These are phyloP conservation scores for Proales similis DNA, from an alignment of 1,140 invertebrate genomes.

Conservation along the genomic window DNA sequence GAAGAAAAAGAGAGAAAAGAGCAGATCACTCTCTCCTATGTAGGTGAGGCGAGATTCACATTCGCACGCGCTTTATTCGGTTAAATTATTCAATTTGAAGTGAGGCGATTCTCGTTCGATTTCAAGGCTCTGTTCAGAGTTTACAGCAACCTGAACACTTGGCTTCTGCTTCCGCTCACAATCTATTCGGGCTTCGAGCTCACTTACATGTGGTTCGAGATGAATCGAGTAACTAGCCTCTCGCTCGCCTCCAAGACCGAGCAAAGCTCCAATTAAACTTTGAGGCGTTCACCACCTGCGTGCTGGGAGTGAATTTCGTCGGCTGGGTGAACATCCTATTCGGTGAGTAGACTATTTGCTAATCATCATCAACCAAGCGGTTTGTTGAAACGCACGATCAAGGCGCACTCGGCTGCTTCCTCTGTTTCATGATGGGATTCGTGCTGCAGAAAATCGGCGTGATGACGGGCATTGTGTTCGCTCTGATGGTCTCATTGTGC, in stretches of 20 bases:
- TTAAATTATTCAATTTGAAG: background rate
- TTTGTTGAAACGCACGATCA: too few relatives aligned
- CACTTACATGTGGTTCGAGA: constrained; percentile 32
- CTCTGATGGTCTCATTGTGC: constrained; percentile 13
- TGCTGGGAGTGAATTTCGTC: constrained; percentile 14
- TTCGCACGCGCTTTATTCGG: background rate
- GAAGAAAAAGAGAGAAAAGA: constrained; percentile 14
- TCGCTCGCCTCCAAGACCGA: background rate
- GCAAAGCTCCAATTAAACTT: background rate
- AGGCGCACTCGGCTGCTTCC: background rate
- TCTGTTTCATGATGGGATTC: background rate
- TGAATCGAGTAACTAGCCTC: constrained; percentile 12
- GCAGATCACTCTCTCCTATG: too few relatives aligned
- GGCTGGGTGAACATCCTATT: constrained; percentile 25
- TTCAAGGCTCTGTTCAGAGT: constrained; percentile 8
- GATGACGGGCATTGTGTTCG: constrained; percentile 1
- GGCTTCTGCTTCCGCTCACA: constrained; percentile 12
- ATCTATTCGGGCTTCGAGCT: constrained; percentile 16
- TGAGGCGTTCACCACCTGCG: constrained; percentile 10
- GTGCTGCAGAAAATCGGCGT: constrained; percentile 7
- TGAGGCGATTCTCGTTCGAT: constrained; percentile 13
- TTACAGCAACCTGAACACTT: constrained; percentile 1
- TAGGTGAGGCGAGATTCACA: constrained; percentile 3
- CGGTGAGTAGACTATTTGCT: too few relatives aligned
- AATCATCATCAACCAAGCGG: too few relatives aligned